phyloP scores from a whole-genome alignment of 2,888 invertebrate species.

The Polydrusus tereticollis region DNA sequence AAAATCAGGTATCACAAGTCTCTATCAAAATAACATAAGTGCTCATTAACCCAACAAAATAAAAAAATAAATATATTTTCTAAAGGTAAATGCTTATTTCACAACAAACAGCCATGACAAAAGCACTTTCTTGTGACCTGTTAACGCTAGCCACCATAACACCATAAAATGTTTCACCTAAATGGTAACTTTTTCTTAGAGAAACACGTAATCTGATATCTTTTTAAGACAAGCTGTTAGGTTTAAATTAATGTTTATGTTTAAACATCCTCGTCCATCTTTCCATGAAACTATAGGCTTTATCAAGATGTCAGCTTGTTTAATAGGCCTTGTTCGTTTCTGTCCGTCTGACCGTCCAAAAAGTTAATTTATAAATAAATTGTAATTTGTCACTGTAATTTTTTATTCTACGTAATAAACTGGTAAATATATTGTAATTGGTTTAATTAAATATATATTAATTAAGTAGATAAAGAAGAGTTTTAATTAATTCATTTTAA shows the following conservation, averaged over 20 bases:
- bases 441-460: background rate
- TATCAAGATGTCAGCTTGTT: conserved; percentile 69
- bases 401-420: conserved; percentile 21
- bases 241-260: conserved; percentile 69
- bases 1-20: no score
- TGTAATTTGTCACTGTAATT: conserved; percentile 46
- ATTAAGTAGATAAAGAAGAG: no score
- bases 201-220: conserved; percentile 67
- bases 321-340: conserved; percentile 65
- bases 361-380: conserved; percentile 42
- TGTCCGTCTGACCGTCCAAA: conserved; percentile 5
- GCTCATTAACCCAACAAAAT: no score
- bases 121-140: conserved; percentile 27
- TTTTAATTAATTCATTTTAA: no score
- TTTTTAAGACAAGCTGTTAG: conserved; percentile 64
- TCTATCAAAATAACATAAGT: no score
- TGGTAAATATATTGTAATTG: background rate
- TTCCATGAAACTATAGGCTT: conserved; percentile 63
- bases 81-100: background rate
- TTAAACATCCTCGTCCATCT: conserved; percentile 66
- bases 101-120: background rate
- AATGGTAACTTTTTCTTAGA: conserved; percentile 60
- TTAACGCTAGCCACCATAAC: conserved; percentile 45
- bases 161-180: conserved; percentile 33
- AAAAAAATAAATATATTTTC: background rate